Conservation (phyloP, 2,113 vertebrate species). For the Campylomormyrus numenius region DNA sequence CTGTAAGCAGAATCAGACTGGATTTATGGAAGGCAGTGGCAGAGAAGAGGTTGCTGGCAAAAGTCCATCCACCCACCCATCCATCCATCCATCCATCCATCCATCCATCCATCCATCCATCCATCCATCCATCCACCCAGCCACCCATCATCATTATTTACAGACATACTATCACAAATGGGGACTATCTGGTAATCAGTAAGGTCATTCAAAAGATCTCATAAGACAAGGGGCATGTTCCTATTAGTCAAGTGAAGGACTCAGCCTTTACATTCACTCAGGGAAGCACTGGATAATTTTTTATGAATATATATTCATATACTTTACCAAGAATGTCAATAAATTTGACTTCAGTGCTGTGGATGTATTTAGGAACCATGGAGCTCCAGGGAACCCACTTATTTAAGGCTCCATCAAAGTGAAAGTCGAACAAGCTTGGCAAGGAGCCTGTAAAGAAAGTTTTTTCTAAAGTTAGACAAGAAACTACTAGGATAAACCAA, state of each 20-base stretch:
- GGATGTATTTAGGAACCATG: constrained; percentile 74
- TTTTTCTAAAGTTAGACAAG: neutral
- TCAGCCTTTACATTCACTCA: too few species aligned
- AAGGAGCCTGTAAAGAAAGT: constrained; percentile 65
- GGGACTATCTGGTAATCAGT: neutral
- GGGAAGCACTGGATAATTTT: neutral
- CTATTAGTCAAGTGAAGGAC: neutral
- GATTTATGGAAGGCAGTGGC: neutral
- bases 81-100: neutral
- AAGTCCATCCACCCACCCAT: neutral
- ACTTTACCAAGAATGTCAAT: constrained; percentile 79
- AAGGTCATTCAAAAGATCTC: neutral
- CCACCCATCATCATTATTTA: neutral
- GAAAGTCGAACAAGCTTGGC: constrained; percentile 84
- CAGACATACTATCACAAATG: neutral
- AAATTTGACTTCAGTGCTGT: constrained; percentile 70
- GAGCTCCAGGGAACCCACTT: constrained; percentile 83
- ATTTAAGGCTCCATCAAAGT: constrained; percentile 68
- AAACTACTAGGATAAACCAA: neutral
- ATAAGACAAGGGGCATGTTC: neutral
- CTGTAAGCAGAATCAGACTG: neutral
- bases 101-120: neutral
- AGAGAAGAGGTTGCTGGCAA: neutral
- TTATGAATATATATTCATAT: neutral
- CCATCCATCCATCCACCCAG: neutral